Percentiles rank a stretch among this genome's conserved stretches.
Conservation (phyloP, 1,140 invertebrate species). For the Plutomurus gul region DNA sequence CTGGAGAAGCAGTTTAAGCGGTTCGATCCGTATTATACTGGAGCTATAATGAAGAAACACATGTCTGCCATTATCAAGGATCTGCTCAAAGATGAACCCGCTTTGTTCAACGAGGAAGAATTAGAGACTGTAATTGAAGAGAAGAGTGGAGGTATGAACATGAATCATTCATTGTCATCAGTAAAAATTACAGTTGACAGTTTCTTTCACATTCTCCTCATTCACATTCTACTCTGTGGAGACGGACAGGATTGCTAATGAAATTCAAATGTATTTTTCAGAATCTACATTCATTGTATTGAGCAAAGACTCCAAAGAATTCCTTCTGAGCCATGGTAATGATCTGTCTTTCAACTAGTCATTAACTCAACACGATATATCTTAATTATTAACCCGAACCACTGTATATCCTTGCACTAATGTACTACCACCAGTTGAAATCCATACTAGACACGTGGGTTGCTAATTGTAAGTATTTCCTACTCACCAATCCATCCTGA, state of each 20-base stretch:
- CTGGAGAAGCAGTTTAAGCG: conserved; percentile 30
- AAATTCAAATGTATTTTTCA: not conserved
- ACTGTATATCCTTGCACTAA: no score
- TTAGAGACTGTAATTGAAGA: conserved; percentile 24
- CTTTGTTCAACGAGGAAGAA: conserved; percentile 26
- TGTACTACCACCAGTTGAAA: no score
- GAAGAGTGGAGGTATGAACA: conserved; percentile 33
- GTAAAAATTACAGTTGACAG: not conserved
- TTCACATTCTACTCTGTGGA: not conserved
- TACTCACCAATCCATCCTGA: no score
- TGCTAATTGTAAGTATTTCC: no score
- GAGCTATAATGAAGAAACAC: conserved; percentile 15
- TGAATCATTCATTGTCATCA: conserved; percentile 3
- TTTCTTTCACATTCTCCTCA: not conserved
- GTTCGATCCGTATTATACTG: conserved; percentile 33
- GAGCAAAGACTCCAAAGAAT: conserved; percentile 8
- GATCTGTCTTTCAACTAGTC: not conserved
- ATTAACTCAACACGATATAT: not conserved
- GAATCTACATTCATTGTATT: conserved; percentile 23
- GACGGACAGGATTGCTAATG: conserved; percentile 2
- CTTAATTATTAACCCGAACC: not conserved
- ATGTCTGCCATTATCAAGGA: conserved; percentile 36
- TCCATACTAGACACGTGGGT: no score
- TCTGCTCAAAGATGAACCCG: conserved; percentile 37
- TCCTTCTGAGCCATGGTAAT: conserved; percentile 25